Conservation (phyloP, 2,797 vertebrate genomes). For the Gephyroberyx darwinii region DNA sequence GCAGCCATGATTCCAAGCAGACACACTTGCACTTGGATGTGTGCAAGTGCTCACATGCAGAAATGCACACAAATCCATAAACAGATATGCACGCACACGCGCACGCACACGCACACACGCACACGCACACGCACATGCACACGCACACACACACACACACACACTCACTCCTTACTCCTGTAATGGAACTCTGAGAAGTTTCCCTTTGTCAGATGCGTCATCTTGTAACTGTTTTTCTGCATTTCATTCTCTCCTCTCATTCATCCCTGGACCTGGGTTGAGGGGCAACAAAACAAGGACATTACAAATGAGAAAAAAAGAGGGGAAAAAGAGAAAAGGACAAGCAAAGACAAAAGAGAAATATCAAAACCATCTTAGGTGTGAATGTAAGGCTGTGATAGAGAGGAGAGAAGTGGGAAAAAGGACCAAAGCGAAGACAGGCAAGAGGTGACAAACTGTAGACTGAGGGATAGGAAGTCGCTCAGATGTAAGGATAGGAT, state of each 20-base stretch:
- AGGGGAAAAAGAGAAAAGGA: background rate
- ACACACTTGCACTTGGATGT: conserved; percentile 18
- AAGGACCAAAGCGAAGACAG: conserved; percentile 32
- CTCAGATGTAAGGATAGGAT: conserved; percentile 14
- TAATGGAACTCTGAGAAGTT: conserved; percentile 51
- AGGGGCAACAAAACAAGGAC: conserved; percentile 65
- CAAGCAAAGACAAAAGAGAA: conserved; percentile 36
- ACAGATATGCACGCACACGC: background rate
- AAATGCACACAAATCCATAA: conserved; percentile 11
- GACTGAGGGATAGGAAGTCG: conserved; percentile 20
- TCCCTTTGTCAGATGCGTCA: conserved; percentile 49
- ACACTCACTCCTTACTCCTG: conserved; percentile 15
- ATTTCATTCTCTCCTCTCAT: conserved; percentile 47
- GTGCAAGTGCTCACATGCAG: conserved; percentile 27
- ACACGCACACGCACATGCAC: conserved; percentile 2
- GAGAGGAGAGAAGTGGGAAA: conserved; percentile 60
- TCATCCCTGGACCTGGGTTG: conserved; percentile 23
- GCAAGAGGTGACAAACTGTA: conserved; percentile 48
- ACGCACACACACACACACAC: conserved; percentile 20
- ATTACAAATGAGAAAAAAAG: conserved; percentile 51
- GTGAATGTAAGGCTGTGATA: conserved; percentile 46
- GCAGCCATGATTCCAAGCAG: conserved; percentile 62
- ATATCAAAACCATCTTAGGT: conserved; percentile 55
- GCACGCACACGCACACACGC: background rate
- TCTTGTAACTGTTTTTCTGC: conserved; percentile 62